Evolutionary conservation across 1,140 invertebrate genomes (phyloP).

Genomic region (Leptonema lineaticorne): DNA sequence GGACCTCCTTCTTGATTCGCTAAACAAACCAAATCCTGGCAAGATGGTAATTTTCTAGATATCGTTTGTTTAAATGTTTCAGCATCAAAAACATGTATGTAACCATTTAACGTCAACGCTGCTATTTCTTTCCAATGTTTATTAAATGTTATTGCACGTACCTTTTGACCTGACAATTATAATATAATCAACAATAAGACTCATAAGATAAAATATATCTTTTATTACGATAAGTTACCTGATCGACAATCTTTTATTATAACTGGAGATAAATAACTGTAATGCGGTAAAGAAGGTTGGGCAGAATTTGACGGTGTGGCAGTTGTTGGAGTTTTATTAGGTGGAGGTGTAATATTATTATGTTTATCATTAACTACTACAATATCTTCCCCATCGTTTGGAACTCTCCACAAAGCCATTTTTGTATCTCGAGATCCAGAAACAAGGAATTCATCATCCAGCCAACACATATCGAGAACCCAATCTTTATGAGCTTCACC

Average conservation of each 20-base stretch:
- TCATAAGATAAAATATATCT: background rate
- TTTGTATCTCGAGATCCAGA: slow-evolving; percentile 90
- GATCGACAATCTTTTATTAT: slow-evolving; percentile 72
- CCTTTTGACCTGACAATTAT: slow-evolving; percentile 67
- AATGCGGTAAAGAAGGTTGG: slow-evolving; percentile 47
- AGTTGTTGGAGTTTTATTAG: slow-evolving; percentile 3
- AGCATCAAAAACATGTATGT: slow-evolving; percentile 90
- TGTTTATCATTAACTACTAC: slow-evolving; percentile 20
- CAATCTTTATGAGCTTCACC: slow-evolving; percentile 94
- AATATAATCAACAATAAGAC: background rate
- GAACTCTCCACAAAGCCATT: slow-evolving; percentile 76
- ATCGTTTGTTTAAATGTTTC: slow-evolving; percentile 82
- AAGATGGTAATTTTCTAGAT: slow-evolving; percentile 82
- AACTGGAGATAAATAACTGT: slow-evolving; percentile 67
- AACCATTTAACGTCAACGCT: slow-evolving; percentile 89
- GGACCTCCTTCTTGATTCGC: slow-evolving; percentile 73
- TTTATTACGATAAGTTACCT: slow-evolving; percentile 43
- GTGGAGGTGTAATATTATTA: background rate
- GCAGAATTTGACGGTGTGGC: slow-evolving; percentile 5
- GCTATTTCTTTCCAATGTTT: slow-evolving; percentile 83
- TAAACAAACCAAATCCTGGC: slow-evolving; percentile 91
- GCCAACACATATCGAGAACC: slow-evolving; percentile 93
- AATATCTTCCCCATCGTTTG: slow-evolving; percentile 35
- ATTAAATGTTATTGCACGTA: slow-evolving; percentile 87
- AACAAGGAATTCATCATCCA: slow-evolving; percentile 94